phyloP scores from a whole-genome alignment of 2,888 invertebrate species.

The Phengaris alcon region DNA sequence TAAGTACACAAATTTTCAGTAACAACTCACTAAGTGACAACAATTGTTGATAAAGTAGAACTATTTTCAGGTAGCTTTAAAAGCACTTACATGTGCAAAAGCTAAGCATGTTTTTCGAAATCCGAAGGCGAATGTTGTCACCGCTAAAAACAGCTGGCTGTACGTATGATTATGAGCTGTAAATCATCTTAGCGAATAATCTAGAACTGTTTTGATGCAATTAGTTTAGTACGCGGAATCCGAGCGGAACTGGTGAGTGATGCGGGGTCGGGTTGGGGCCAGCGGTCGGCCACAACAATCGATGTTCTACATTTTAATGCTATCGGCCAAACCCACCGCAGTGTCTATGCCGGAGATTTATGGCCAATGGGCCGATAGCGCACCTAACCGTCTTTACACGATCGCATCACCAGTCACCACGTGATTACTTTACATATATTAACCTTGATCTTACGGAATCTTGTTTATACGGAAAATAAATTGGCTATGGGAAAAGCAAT shows the following conservation, averaged over 20 bases:
- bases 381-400: not conserved
- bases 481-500: no score
- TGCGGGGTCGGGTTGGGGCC: constrained; percentile 19
- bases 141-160: not conserved
- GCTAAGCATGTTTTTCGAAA: not conserved
- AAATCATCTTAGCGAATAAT: constrained; percentile 18
- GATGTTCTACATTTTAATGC: constrained; percentile 19
- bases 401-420: not conserved
- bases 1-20: no score
- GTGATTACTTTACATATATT: not conserved
- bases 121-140: not conserved
- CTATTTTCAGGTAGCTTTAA: no score
- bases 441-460: no score
- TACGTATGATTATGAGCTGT: not conserved
- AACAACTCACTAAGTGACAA: no score
- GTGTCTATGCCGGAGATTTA: not conserved
- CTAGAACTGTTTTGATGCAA: constrained; percentile 10
- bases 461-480: no score
- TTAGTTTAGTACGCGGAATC: constrained; percentile 11
- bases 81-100: no score
- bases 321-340: not conserved
- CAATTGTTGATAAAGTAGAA: no score
- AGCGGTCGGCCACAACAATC: not conserved
- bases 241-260: not conserved
- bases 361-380: not conserved